phyloP scores from a whole-genome alignment of 1,140 invertebrate species.

The Drosophila mojavensis region DNA sequence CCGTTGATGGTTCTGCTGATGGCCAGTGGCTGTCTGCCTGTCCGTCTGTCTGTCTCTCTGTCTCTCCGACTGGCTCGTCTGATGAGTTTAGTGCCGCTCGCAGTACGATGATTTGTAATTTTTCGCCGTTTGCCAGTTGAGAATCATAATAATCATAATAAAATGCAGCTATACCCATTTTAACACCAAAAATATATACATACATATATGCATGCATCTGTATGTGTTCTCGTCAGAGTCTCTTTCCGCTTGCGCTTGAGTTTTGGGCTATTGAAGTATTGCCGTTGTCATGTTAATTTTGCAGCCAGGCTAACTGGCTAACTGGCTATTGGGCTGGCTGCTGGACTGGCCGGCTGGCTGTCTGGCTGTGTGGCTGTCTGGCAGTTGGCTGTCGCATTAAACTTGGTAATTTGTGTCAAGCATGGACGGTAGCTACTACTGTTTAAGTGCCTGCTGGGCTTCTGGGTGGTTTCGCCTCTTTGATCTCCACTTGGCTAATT shows the following conservation, averaged over 20 bases:
- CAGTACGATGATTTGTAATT: slow-evolving; percentile 75
- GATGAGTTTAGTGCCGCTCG: slow-evolving; percentile 74
- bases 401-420: slow-evolving; percentile 77
- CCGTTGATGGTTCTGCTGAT: slow-evolving; percentile 44
- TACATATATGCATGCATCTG: neutral
- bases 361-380: neutral
- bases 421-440: slow-evolving; percentile 66
- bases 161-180: slow-evolving; percentile 81
- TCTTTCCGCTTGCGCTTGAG: slow-evolving; percentile 23
- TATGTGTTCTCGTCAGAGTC: slow-evolving; percentile 36
- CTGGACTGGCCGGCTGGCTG: neutral
- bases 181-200: slow-evolving; percentile 73
- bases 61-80: slow-evolving; percentile 46
- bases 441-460: slow-evolving; percentile 57
- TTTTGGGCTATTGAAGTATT: slow-evolving; percentile 62
- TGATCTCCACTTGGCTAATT: slow-evolving; percentile 61
- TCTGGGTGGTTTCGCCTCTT: slow-evolving; percentile 70
- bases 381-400: slow-evolving; percentile 67
- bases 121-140: slow-evolving; percentile 67
- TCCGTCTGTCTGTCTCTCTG: slow-evolving; percentile 2
- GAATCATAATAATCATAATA: slow-evolving; percentile 83
- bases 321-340: neutral
- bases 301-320: slow-evolving; percentile 17
- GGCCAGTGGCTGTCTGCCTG: slow-evolving; percentile 14
- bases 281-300: slow-evolving; percentile 77